phyloP scores from a whole-genome alignment of 1,140 invertebrate species.

The Globodera ellingtonae region DNA sequence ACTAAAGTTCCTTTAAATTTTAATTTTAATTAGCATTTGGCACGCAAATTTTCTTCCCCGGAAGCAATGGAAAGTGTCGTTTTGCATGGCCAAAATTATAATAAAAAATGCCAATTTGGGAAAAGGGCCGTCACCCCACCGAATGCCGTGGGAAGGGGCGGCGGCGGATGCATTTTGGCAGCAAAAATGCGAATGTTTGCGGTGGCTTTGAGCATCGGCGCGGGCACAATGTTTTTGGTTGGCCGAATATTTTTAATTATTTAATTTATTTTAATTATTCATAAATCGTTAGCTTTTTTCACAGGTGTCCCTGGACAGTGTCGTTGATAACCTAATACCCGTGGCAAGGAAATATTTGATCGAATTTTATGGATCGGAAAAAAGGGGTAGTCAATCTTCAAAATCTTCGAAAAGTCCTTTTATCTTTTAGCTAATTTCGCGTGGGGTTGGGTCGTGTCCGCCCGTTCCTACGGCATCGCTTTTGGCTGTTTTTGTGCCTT shows the following conservation, averaged over 20 bases:
- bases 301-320: constrained; percentile 49
- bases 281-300: constrained; percentile 18
- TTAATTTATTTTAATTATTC: neutral
- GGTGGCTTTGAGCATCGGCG: constrained; percentile 52
- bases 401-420: neutral
- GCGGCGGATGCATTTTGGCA: neutral
- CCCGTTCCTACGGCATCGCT: constrained; percentile 47
- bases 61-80: neutral
- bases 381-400: constrained; percentile 5
- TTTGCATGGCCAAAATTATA: neutral
- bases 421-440: constrained; percentile 43
- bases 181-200: constrained; percentile 33
- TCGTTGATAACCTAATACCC: constrained; percentile 51
- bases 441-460: constrained; percentile 56
- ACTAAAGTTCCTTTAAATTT: no score
- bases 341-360: constrained; percentile 40
- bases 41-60: neutral
- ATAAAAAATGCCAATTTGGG: neutral
- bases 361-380: constrained; percentile 39
- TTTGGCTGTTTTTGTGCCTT: constrained; percentile 45
- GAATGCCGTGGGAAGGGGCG: neutral
- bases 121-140: neutral
- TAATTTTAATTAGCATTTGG: neutral
- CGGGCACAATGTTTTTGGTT: constrained; percentile 48
- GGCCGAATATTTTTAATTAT: constrained; percentile 27